Conservation (phyloP, 2,888 invertebrate genomes). For the Sinelater perroti region DNA sequence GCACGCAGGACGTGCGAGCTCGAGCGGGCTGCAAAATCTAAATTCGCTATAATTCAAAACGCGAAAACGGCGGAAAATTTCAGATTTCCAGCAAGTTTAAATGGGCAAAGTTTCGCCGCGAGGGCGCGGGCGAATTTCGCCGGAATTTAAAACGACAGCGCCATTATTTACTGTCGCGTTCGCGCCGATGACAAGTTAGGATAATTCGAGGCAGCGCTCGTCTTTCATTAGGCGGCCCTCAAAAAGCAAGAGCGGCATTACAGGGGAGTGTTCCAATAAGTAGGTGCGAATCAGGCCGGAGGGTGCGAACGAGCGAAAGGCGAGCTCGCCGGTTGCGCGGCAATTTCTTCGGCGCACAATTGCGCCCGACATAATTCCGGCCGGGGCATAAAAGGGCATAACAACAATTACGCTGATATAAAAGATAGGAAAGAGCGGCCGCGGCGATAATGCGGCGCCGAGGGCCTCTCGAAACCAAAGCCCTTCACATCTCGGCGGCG, state of each 20-base stretch:
- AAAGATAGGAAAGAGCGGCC: slow-evolving; percentile 10
- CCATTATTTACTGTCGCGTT: slow-evolving; percentile 2
- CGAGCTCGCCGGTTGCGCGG: neutral
- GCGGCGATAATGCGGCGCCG: slow-evolving; percentile 17
- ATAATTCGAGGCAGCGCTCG: slow-evolving; percentile 8
- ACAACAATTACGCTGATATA: slow-evolving; percentile 19
- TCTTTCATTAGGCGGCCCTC: slow-evolving; percentile 1
- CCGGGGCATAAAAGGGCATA: slow-evolving; percentile 5
- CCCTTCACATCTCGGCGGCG: slow-evolving; percentile 22
- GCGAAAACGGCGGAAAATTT: no score
- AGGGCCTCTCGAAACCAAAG: slow-evolving; percentile 18
- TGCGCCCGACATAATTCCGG: slow-evolving; percentile 6
- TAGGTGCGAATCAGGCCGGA: slow-evolving; percentile 3
- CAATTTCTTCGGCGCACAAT: slow-evolving; percentile 1
- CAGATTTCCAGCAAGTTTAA: no score
- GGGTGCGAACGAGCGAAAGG: neutral
- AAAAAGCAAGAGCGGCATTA: slow-evolving; percentile 3
- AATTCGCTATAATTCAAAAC: no score
- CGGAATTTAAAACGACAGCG: slow-evolving; percentile 1
- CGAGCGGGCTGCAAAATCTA: no score
- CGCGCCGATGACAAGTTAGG: neutral
- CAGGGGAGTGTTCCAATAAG: slow-evolving; percentile 2
- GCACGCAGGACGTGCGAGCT: no score
- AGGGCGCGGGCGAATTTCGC: neutral
- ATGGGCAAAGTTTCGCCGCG: no score